Conservation (phyloP, 2,797 vertebrate species). For the Tinamus major region DNA sequence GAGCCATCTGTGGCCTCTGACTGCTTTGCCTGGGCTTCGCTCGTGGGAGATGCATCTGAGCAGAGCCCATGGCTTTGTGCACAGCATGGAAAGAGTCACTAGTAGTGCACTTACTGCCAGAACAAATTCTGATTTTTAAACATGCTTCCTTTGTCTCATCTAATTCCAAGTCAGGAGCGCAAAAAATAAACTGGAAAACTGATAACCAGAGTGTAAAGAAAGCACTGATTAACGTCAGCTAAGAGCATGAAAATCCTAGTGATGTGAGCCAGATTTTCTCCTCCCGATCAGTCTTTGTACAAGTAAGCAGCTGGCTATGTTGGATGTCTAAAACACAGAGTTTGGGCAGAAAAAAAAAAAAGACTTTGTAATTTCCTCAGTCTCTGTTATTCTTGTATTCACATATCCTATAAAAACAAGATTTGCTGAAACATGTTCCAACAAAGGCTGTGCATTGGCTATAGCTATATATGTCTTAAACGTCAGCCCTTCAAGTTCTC, state of each 20-base stretch:
- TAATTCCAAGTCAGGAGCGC: constrained; percentile 60
- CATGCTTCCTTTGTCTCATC: not conserved
- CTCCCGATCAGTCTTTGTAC: constrained; percentile 59
- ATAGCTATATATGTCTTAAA: constrained; percentile 21
- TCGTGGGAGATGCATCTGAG: not conserved
- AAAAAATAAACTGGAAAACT: constrained; percentile 68
- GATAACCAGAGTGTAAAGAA: constrained; percentile 52
- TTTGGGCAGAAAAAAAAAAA: constrained; percentile 74
- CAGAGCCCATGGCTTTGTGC: not conserved
- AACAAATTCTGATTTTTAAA: constrained; percentile 23
- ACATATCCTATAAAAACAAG: constrained; percentile 46
- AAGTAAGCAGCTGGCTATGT: constrained; percentile 40
- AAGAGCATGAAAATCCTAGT: constrained; percentile 63
- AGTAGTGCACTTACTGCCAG: not conserved
- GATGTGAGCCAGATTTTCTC: constrained; percentile 61
- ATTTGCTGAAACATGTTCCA: constrained; percentile 35
- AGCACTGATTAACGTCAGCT: constrained; percentile 54
- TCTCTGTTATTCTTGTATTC: constrained; percentile 48
- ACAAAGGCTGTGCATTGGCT: constrained; percentile 54
- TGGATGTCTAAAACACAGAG: constrained; percentile 63
- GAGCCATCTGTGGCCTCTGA: not conserved
- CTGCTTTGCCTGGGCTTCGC: not conserved
- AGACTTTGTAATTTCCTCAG: constrained; percentile 66
- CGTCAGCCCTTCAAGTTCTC: not conserved
- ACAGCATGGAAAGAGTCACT: not conserved